A percentile compares a stretch with the other conserved stretches of the same genome.
phyloP scores from a whole-genome alignment of 2,797 vertebrate genomes.

The Potorous gilbertii region DNA sequence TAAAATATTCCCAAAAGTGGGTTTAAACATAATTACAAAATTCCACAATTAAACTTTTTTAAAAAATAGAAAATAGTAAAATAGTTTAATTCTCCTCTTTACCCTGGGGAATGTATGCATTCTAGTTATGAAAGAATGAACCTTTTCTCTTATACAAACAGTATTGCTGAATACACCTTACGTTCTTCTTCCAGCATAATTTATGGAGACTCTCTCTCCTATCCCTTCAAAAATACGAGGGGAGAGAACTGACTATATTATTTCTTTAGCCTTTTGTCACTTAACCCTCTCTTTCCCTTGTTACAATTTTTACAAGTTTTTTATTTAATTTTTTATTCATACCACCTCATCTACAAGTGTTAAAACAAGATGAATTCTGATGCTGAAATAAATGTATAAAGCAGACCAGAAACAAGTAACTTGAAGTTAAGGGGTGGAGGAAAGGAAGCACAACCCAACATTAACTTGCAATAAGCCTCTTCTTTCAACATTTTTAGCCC shows the following conservation, averaged over 20 bases:
- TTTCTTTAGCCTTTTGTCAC: not conserved
- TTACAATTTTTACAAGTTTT: conserved; percentile 2
- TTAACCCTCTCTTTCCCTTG: not conserved
- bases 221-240: not conserved
- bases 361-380: not conserved
- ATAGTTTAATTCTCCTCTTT: not conserved
- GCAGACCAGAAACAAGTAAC: not conserved
- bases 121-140: not conserved
- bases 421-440: not conserved
- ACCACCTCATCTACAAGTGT: not conserved
- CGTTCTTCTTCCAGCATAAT: no score
- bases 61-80: no score
- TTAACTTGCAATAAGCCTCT: no score
- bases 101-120: not conserved
- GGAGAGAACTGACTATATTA: no score
- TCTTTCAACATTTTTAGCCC: no score
- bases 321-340: not conserved
- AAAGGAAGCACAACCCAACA: no score
- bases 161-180: no score
- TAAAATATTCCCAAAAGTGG: no score
- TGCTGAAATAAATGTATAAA: not conserved
- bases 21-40: no score
- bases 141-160: no score
- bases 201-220: no score
- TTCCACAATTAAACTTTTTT: no score